These are phyloP conservation scores for Monopis laevigella DNA, from an alignment of 2,888 invertebrate genomes.

Conservation along the genomic window DNA sequence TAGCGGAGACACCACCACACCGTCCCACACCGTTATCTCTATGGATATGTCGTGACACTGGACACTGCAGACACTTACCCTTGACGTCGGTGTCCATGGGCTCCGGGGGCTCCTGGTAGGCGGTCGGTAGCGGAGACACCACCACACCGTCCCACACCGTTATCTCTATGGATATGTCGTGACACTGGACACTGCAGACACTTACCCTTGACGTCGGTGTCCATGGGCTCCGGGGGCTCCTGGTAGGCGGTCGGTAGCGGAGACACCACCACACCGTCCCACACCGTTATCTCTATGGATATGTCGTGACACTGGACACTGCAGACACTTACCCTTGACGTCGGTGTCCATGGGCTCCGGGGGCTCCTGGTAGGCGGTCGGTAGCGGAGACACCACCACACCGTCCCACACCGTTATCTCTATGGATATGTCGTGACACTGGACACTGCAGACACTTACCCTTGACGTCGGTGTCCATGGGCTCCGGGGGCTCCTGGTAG, in stretches of 20 bases:
- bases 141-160: slow-evolving; percentile 97
- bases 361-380: slow-evolving; percentile 89
- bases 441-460: too few relatives aligned
- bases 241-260: slow-evolving; percentile 95
- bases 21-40: slow-evolving; percentile 97
- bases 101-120: slow-evolving; percentile 87
- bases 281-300: slow-evolving; percentile 91
- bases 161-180: slow-evolving; percentile 85
- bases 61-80: slow-evolving; percentile 35
- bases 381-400: slow-evolving; percentile 94
- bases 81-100: slow-evolving; percentile 56
- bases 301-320: slow-evolving; percentile 75
- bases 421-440: slow-evolving; percentile 74
- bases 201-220: slow-evolving; percentile 48
- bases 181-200: too few relatives aligned
- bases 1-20: slow-evolving; percentile 94
- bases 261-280: slow-evolving; percentile 96
- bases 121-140: slow-evolving; percentile 93
- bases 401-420: slow-evolving; percentile 98
- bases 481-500: slow-evolving; percentile 84
- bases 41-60: slow-evolving; percentile 75
- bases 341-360: slow-evolving; percentile 70
- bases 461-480: slow-evolving; percentile 55
- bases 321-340: slow-evolving; percentile 41
- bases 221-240: slow-evolving; percentile 75